Percentiles rank a stretch among this genome's conserved stretches.
Evolutionary conservation across 1,140 invertebrate species (phyloP).

Genomic region (Cydia fagiglandana): DNA sequence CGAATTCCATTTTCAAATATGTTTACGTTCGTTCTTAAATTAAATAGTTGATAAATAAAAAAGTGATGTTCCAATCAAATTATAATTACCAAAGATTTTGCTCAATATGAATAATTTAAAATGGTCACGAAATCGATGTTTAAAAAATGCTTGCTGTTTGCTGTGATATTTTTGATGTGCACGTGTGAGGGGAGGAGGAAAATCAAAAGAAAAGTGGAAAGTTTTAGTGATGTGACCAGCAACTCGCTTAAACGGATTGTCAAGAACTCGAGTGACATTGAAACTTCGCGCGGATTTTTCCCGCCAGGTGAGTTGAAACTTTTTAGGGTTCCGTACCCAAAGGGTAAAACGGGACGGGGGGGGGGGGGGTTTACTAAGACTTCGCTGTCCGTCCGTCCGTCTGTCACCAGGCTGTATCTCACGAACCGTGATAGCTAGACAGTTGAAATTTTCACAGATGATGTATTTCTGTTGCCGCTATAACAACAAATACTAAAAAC

Average conservation of each 20-base stretch:
- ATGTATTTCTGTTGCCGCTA: too few species aligned
- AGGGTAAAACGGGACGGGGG: too few species aligned
- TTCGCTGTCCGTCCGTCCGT: too few species aligned
- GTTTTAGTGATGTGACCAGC: constrained; percentile 30
- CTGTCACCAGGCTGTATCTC: too few species aligned
- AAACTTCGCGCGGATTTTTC: constrained; percentile 56
- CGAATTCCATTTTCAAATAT: constrained; percentile 3
- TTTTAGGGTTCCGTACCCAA: too few species aligned
- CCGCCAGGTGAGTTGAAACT: constrained; percentile 45
- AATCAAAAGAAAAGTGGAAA: constrained; percentile 51
- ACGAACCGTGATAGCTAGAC: too few species aligned
- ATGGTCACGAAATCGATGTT: constrained; percentile 53
- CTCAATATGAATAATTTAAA: constrained; percentile 65
- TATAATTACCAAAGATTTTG: constrained; percentile 37
- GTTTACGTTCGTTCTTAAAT: neutral
- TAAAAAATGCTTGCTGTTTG: constrained; percentile 48
- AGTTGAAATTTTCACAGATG: too few species aligned
- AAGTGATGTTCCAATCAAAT: constrained; percentile 23
- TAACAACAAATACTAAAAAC: too few species aligned
- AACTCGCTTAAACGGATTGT: constrained; percentile 33
- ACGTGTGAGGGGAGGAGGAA: constrained; percentile 47
- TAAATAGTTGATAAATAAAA: neutral
- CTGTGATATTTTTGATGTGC: constrained; percentile 46
- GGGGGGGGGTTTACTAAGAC: too few species aligned
- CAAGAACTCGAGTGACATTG: constrained; percentile 32